These are phyloP conservation scores for Burhinus oedicnemus DNA, from an alignment of 2,113 vertebrate genomes.

Conservation along the genomic window DNA sequence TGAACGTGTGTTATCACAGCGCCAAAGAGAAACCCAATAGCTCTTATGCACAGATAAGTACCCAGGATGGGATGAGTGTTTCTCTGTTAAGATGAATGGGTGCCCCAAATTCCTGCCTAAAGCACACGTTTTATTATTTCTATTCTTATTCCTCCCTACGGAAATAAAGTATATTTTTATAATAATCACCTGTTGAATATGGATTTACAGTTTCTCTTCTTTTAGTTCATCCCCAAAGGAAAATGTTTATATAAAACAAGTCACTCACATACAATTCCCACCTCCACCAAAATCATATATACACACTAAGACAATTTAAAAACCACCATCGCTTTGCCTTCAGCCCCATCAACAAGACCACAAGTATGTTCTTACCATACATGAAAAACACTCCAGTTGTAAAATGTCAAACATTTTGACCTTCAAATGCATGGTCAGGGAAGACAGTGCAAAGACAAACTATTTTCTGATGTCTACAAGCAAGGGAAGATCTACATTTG, in stretches of 20 bases:
- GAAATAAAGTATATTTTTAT: neutral
- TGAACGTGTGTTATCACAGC: neutral
- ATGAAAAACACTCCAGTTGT: neutral
- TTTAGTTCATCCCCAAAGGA: neutral
- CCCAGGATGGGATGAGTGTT: neutral
- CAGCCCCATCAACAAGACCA: neutral
- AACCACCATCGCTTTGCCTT: neutral
- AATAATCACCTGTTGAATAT: neutral
- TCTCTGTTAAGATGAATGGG: neutral
- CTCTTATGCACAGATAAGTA: neutral
- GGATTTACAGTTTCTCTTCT: neutral
- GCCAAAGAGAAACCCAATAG: neutral
- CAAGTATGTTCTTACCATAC: fast-evolving
- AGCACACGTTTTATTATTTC: neutral
- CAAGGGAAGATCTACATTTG: neutral
- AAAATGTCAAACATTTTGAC: neutral
- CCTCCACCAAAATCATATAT: neutral
- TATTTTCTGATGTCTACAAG: neutral
- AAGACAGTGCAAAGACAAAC: neutral
- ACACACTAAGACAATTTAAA: neutral
- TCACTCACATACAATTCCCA: neutral
- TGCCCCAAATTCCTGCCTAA: neutral
- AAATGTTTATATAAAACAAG: neutral
- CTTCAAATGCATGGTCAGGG: neutral
- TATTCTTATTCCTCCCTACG: neutral